Percentiles rank a stretch among this genome's conserved stretches.
Conservation (phyloP, 2,888 invertebrate genomes). For the Zeuzera pyrina region DNA sequence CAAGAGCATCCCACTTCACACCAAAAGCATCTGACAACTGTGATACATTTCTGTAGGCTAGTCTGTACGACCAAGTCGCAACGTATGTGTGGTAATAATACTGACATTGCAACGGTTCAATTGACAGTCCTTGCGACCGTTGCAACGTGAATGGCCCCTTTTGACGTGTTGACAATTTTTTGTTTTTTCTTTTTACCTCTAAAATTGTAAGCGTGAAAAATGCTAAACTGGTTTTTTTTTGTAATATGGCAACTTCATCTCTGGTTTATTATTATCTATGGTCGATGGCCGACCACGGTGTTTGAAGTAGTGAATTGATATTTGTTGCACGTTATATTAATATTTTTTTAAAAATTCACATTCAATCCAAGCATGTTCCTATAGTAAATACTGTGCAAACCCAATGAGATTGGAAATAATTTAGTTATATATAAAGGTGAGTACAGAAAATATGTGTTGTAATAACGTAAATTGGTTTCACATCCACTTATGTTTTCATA, state of each 20-base stretch:
- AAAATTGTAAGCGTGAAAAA: slow-evolving; percentile 1
- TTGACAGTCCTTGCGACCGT: no score
- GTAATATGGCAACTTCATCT: not conserved
- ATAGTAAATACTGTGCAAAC: slow-evolving; percentile 28
- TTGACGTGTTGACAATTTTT: slow-evolving; percentile 53
- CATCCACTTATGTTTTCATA: slow-evolving; percentile 53
- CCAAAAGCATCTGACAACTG: no score
- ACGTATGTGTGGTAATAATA: no score
- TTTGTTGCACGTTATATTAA: slow-evolving; percentile 37
- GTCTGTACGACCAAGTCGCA: no score
- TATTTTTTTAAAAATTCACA: slow-evolving; percentile 30
- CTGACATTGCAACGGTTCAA: no score
- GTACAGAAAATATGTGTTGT: slow-evolving; percentile 21
- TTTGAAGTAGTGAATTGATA: slow-evolving; percentile 38
- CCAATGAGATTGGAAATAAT: slow-evolving; percentile 25
- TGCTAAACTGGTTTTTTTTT: not conserved
- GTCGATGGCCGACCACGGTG: slow-evolving; percentile 52
- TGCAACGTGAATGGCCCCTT: no score
- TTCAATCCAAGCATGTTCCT: no score
- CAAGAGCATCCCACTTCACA: no score
- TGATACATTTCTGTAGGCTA: no score
- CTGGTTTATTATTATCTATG: slow-evolving; percentile 6
- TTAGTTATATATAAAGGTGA: slow-evolving; percentile 31
- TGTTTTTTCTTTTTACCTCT: slow-evolving; percentile 59
- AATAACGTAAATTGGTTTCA: slow-evolving; percentile 48